These are phyloP conservation scores for Paragorgia papillata DNA, from an alignment of 92 coral and sea anemone species.

Conservation along the genomic window DNA sequence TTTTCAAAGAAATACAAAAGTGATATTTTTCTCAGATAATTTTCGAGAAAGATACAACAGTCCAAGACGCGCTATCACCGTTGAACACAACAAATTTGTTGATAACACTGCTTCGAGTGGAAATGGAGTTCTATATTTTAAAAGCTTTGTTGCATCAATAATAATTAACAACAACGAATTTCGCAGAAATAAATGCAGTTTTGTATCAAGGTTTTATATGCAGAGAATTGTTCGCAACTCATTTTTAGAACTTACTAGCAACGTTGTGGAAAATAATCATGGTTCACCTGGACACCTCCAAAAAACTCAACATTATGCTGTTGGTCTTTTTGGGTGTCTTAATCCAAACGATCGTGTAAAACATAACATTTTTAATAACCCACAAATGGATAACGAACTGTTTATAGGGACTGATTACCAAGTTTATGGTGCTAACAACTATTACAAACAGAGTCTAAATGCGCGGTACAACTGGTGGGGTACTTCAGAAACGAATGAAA, in stretches of 20 bases:
- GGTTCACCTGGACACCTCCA: not conserved
- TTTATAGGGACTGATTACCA: conserved; percentile 40
- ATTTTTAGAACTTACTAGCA: conserved; percentile 24
- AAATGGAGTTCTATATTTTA: not conserved
- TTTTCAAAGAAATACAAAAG: no score
- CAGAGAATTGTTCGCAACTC: not conserved
- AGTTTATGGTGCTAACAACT: not conserved
- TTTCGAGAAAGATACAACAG: no score
- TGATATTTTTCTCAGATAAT: no score
- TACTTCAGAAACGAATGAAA: not conserved
- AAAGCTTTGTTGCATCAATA: not conserved
- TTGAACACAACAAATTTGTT: not conserved
- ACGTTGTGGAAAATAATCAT: conserved; percentile 49
- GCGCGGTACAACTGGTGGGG: conserved; percentile 75
- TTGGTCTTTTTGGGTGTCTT: conserved; percentile 46
- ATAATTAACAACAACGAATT: not conserved
- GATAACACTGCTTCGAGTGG: not conserved
- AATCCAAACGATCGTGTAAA: conserved; percentile 24
- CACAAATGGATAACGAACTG: conserved; percentile 48
- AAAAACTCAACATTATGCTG: not conserved
- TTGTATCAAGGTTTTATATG: not conserved
- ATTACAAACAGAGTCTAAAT: not conserved
- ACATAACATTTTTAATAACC: conserved; percentile 57
- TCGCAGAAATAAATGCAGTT: not conserved
- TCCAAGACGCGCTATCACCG: no score